A percentile compares a stretch with the other conserved stretches of the same genome.
phyloP scores from a whole-genome alignment of 2,797 vertebrate species.

The Crax fasciolata region DNA sequence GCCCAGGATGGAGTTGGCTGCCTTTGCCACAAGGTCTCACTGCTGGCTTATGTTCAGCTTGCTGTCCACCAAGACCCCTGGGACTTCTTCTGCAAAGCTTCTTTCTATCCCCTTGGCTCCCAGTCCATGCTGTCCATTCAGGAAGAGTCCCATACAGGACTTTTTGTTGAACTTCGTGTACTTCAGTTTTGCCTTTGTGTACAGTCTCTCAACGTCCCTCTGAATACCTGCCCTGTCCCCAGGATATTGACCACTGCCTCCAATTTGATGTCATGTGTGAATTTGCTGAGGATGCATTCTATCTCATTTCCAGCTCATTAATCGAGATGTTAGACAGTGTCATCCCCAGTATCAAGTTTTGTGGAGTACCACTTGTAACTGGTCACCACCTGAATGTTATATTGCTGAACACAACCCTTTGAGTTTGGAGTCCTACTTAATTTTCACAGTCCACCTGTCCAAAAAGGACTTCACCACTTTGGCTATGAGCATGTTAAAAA shows the following conservation, averaged over 20 bases:
- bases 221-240: background rate
- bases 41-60: background rate
- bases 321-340: background rate
- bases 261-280: background rate
- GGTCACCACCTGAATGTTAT: background rate
- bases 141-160: background rate
- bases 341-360: background rate
- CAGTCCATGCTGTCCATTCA: background rate
- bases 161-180: background rate
- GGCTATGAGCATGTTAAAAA: background rate
- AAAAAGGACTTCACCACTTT: background rate
- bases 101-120: background rate
- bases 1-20: background rate
- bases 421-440: background rate
- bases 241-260: background rate
- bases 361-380: background rate
- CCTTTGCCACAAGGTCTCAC: accelerated
- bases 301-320: background rate
- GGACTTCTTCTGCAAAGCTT: background rate
- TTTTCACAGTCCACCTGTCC: background rate
- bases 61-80: background rate
- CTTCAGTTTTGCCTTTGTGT: background rate
- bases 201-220: background rate
- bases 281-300: background rate
- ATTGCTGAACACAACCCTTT: background rate